Base-by-base conservation (phyloP, 2,113 vertebrate genomes). In the Pandion haliaetus region DNA sequence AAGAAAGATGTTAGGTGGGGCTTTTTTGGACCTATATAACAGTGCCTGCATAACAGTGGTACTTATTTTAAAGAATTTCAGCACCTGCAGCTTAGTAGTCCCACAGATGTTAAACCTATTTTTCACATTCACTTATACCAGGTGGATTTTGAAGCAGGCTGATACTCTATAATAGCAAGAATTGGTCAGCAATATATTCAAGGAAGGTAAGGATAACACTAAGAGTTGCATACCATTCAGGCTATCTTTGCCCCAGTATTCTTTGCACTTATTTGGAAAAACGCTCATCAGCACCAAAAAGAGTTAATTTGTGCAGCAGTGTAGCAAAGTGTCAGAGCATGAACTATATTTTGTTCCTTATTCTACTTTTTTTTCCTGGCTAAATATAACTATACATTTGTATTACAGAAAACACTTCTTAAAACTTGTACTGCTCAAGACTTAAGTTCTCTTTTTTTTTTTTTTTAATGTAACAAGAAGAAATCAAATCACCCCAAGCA, bases 401-500 rank as follows among this genome's bases (percentile, higher is more conserved):
- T 76, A 65, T 52, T 40, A 79, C 14, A 50, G 38, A 47, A 69
- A 47, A 69, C 44, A 82, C 9, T 87, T 87, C 83, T 50, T 9
- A 84, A 77, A 94, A 80, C 54, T 62, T 14, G 13, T 66, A 38
- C 45, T 72, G 18, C 58, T 91, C 24, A 38, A 94, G 40, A 82
- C 25, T 73, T 38, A 94, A 58, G 16, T 44, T 93, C 19, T 63
- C 7, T 55, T 28, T 23, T 31, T 45, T 5, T 20, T 29, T 42
- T 54, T 4, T 78, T 71, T 59, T 31, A 72, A 65, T 45, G 16
- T 59, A 94, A 90, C 44, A 83, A 92, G 73, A 92, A 94, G 26
- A 67, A 80, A 95, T 84, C 54, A 95, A 93, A 95, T 89, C 81
- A 88, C 63, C 71, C 65, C 74, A 88, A 93, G 77, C 86, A 93